Evolutionary conservation across 2,888 invertebrate species (phyloP), one percentile per base, ranked within the genome.

Genomic region (Stenoptilia bipunctidactyla): DNA sequence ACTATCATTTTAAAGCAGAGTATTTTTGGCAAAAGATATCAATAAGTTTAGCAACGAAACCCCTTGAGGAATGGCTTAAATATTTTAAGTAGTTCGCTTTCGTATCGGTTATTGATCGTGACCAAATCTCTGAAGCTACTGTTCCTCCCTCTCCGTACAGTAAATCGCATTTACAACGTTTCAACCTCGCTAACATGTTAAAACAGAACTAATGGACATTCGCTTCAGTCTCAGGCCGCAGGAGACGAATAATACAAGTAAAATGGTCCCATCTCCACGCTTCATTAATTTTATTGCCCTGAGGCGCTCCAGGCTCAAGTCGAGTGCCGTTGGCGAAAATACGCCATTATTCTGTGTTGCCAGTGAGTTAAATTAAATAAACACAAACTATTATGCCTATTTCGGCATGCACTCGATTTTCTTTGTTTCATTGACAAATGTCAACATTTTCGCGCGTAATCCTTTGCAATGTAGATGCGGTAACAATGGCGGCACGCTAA

Each of bases 171-270:
- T 83, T 82, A 75, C 77, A 80, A 79, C 76, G 75, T 82, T 82
- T 83, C 83, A 82, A 80, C 80, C 71, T 80, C 77, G 77, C 82
- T 83, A 83, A 83, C 82, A 83, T 82, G 83, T 83, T 83, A 82
- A 83, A 83, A 83, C 80, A 82, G 83, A 83, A 83, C 83, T 82
- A 83, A 83, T 83, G 82, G 82, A 82, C 82, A 83, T 83, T 83
- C 82, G 82, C 74, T 83, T 63, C 80, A 79, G 80, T 79, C 79
- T 73, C 70, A 75, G 80, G 73, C 75, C 79, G 75, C 80, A 79
- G 66, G 80, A 82, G 82, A 80, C 74, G 82, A 82, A 82, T 83
- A 83, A 82, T 82, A 82, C 79, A 77, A 82, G 82, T 82, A 83
- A 83, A 83, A 83, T 82, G 82, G 80, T 82, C 82, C 82, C 82